Percentiles rank a stretch among this genome's conserved stretches.
Conservation (phyloP, 2,113 vertebrate genomes). For the Lanius collurio region DNA sequence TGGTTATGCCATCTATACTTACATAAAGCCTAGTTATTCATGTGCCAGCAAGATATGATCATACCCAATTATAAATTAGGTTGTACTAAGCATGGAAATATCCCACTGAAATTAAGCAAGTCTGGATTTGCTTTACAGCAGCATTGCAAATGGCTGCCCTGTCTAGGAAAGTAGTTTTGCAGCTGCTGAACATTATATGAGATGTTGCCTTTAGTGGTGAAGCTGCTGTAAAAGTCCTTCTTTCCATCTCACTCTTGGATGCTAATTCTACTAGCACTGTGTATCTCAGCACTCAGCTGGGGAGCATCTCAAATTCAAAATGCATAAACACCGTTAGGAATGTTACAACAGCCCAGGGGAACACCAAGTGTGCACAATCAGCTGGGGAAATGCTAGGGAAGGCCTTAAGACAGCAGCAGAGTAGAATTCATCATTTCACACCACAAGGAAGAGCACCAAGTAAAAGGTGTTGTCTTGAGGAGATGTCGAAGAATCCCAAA, state of each 20-base stretch:
- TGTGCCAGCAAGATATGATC: not conserved
- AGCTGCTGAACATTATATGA: not conserved
- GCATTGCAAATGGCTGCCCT: not conserved
- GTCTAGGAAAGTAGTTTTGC: not conserved
- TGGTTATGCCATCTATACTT: not conserved
- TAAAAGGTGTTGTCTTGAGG: not conserved
- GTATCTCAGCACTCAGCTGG: not conserved
- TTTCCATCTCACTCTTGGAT: not conserved
- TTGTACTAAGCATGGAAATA: not conserved
- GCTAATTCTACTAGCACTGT: not conserved
- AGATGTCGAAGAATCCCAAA: not conserved
- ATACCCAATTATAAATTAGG: not conserved
- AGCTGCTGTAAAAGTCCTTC: not conserved
- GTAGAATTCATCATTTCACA: not conserved
- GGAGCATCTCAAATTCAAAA: not conserved
- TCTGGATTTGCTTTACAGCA: not conserved
- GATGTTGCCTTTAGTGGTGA: not conserved
- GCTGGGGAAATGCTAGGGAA: not conserved
- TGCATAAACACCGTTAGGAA: not conserved
- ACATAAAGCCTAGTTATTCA: not conserved
- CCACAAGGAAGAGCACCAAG: not conserved
- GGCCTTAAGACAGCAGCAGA: not conserved
- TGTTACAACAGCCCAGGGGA: not conserved
- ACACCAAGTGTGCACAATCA: not conserved
- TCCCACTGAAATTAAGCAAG: not conserved